These are phyloP conservation scores for Lophius americanus DNA, from an alignment of 2,797 vertebrate species.

Conservation along the genomic window DNA sequence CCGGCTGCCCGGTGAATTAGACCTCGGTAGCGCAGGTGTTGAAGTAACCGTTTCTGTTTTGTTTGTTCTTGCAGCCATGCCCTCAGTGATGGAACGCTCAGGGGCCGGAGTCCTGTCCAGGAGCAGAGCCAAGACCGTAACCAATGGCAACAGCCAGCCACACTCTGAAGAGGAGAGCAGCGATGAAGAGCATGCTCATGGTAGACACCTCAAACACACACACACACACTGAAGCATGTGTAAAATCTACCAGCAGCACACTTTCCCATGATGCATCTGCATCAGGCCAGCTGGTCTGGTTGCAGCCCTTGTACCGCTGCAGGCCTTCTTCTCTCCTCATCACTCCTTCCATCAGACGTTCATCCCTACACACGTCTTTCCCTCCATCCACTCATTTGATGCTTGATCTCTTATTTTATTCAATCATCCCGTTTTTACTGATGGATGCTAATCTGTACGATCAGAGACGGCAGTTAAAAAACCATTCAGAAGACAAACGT, in stretches of 20 bases:
- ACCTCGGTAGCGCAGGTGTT: too few relatives aligned
- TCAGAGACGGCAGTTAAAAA: conserved; percentile 15
- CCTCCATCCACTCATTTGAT: conserved; percentile 30
- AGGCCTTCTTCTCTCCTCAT: conserved; percentile 35
- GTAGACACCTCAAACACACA: conserved; percentile 65
- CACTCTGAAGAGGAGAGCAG: conserved; percentile 94
- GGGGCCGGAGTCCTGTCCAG: conserved; percentile 89
- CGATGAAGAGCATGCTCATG: conserved; percentile 90
- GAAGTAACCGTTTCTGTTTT: background rate
- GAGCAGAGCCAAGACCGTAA: conserved; percentile 89
- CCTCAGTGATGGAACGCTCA: conserved; percentile 93
- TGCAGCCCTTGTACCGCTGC: conserved; percentile 50
- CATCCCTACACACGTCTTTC: conserved; percentile 42
- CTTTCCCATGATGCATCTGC: conserved; percentile 1
- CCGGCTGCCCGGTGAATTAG: too few relatives aligned
- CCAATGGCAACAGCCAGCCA: conserved; percentile 85
- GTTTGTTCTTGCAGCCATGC: conserved; percentile 79
- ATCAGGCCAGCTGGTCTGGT: conserved; percentile 24
- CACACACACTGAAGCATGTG: conserved; percentile 9
- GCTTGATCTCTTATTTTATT: conserved; percentile 22
- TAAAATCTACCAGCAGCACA: background rate
- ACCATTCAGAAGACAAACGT: background rate
- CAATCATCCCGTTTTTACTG: background rate
- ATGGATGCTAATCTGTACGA: background rate
- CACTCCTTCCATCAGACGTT: conserved; percentile 42